These are phyloP conservation scores for Falco biarmicus DNA, from an alignment of 2,797 vertebrate genomes.

Conservation along the genomic window DNA sequence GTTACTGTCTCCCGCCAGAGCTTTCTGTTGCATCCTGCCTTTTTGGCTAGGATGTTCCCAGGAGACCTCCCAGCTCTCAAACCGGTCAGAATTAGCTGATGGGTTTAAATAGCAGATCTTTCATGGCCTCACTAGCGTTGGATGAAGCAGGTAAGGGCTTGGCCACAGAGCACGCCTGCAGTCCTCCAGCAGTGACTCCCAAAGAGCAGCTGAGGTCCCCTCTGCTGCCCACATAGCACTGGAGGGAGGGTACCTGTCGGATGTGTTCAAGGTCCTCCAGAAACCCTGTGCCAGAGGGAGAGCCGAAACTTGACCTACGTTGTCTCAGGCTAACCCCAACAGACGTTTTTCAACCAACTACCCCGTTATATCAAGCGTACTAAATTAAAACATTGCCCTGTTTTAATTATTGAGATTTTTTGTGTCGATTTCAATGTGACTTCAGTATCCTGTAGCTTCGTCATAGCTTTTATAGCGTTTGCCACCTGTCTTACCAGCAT, in stretches of 20 bases:
- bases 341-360: neutral
- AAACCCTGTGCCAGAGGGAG: neutral
- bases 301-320: neutral
- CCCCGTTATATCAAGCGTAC: neutral
- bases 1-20: neutral
- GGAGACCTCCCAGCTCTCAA: neutral
- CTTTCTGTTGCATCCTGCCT: neutral
- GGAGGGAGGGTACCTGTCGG: neutral
- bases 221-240: neutral
- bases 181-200: neutral
- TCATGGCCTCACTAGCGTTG: neutral
- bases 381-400: neutral
- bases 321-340: neutral
- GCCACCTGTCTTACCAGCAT: neutral
- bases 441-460: neutral
- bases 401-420: neutral
- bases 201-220: neutral
- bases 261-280: neutral
- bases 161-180: neutral
- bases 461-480: neutral
- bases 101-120: neutral
- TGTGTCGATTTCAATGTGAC: neutral
- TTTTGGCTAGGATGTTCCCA: neutral
- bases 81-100: neutral
- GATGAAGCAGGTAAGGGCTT: neutral